These are phyloP conservation scores for Aphelocoma californica DNA, from an alignment of 2,797 vertebrate genomes.

Conservation along the genomic window DNA sequence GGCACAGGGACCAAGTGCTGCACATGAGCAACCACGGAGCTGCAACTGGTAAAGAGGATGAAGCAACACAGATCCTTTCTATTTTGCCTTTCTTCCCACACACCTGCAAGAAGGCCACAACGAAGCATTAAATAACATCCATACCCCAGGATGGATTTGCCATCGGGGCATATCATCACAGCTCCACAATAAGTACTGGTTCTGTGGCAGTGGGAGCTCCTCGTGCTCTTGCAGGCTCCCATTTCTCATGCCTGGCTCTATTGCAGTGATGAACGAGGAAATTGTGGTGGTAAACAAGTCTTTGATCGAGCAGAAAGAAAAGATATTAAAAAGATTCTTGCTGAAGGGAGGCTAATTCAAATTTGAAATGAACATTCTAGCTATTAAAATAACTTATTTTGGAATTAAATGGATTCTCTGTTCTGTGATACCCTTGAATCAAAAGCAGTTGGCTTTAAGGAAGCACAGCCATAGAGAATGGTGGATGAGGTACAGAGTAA, in stretches of 20 bases:
- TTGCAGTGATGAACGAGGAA: slow-evolving; percentile 18
- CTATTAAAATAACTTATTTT: background rate
- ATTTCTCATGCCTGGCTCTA: background rate
- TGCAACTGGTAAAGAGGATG: background rate
- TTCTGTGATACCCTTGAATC: background rate
- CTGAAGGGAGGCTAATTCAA: slow-evolving; percentile 35
- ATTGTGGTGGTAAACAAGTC: slow-evolving; percentile 31
- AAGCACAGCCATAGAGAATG: background rate
- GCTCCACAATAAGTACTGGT: background rate
- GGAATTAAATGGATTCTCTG: slow-evolving; percentile 21
- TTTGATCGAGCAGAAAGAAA: slow-evolving; percentile 1
- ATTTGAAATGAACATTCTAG: slow-evolving; percentile 1
- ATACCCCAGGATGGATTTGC: background rate
- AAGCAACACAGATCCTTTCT: background rate
- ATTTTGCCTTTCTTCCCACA: background rate
- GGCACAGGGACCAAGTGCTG: background rate
- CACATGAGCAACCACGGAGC: background rate
- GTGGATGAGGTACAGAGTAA: background rate
- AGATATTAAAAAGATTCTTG: slow-evolving; percentile 35
- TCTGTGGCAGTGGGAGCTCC: slow-evolving; percentile 2
- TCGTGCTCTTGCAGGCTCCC: background rate
- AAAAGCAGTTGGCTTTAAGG: background rate
- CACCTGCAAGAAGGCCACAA: background rate
- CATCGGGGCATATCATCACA: background rate
- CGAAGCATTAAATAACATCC: background rate